phyloP scores from a whole-genome alignment of 2,888 invertebrate species.

The Chironomus tentans region DNA sequence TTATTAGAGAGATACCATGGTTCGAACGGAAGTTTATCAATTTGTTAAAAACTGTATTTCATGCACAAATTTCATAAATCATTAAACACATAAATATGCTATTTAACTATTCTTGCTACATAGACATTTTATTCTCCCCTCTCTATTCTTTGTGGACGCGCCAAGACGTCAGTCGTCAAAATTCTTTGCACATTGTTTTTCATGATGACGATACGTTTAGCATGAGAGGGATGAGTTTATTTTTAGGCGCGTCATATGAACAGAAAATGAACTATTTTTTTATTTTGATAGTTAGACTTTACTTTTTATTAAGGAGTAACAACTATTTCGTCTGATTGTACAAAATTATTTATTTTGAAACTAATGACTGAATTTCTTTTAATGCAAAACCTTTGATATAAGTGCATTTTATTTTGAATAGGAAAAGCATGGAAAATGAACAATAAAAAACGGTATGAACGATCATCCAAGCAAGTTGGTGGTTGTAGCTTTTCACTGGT shows the following conservation, averaged over 20 bases:
- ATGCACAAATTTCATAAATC: constrained; percentile 27
- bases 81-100: constrained; percentile 25
- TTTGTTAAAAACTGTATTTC: not conserved
- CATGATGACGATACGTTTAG: not conserved
- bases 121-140: not conserved
- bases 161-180: constrained; percentile 24
- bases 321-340: too few relatives aligned
- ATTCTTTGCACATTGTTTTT: constrained; percentile 11
- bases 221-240: not conserved
- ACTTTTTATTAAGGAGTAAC: too few relatives aligned
- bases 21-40: constrained; percentile 11
- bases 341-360: too few relatives aligned
- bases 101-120: not conserved
- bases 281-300: too few relatives aligned
- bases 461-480: too few relatives aligned
- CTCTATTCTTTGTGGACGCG: not conserved
- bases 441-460: too few relatives aligned
- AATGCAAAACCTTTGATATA: too few relatives aligned
- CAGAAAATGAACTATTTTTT: too few relatives aligned
- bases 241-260: not conserved
- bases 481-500: too few relatives aligned
- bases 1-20: not conserved
- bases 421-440: too few relatives aligned
- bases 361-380: too few relatives aligned
- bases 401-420: too few relatives aligned